Conservation (phyloP, 2,888 invertebrate genomes). For the Chaetoderma sp. region DNA sequence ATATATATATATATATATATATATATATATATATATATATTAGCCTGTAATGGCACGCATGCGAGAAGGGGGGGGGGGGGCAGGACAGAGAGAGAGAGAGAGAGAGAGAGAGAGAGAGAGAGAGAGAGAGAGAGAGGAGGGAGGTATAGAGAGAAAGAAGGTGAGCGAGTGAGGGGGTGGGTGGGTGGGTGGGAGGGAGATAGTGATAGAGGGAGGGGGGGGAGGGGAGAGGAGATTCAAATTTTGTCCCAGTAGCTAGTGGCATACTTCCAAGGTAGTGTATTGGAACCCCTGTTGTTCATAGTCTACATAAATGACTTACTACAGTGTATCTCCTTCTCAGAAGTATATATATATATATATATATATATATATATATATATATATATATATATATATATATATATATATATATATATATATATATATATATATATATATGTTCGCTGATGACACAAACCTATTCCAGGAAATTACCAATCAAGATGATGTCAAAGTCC, state of each 20-base stretch:
- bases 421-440: conserved; percentile 7
- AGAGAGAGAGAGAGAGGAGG: not conserved
- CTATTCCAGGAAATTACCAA: no score
- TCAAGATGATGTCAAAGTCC: not conserved
- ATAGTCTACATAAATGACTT: no score
- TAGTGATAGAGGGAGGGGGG: not conserved
- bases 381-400: conserved; percentile 9
- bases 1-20: not conserved
- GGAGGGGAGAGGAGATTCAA: no score
- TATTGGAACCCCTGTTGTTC: no score
- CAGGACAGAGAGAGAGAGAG: not conserved
- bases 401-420: conserved; percentile 8
- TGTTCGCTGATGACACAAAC: not conserved
- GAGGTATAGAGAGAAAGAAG: not conserved
- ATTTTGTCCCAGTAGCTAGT: no score
- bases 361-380: conserved; percentile 7
- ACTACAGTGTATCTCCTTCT: no score
- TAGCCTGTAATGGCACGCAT: not conserved
- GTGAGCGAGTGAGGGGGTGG: not conserved
- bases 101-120: not conserved
- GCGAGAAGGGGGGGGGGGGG: not conserved
- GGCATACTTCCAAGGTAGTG: no score
- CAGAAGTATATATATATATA: conserved; percentile 3
- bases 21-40: not conserved
- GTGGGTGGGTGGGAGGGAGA: not conserved